A percentile compares a stretch with the other conserved stretches of the same genome.
Evolutionary conservation across 2,888 invertebrate genomes (phyloP).

Genomic region (Drosophila kuntzei): DNA sequence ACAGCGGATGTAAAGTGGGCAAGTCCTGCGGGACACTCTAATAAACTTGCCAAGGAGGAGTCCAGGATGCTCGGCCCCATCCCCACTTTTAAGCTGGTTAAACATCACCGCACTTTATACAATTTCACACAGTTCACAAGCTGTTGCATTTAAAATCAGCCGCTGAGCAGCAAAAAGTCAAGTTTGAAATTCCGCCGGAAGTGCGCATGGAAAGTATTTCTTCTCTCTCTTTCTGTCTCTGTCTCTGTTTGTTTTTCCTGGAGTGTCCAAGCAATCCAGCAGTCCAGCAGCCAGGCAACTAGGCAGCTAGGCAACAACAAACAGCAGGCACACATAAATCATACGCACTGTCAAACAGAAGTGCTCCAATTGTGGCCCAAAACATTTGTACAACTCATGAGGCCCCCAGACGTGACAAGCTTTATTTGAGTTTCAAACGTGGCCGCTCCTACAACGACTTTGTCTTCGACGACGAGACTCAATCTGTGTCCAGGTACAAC

Average conservation of each 20-base stretch:
- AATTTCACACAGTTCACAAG: conserved; percentile 65
- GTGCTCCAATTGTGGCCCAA: conserved; percentile 84
- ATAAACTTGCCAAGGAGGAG: conserved; percentile 62
- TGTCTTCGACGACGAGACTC: conserved; percentile 18
- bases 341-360: conserved; percentile 83
- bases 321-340: conserved; percentile 79
- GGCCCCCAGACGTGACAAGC: conserved; percentile 70
- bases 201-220: conserved; percentile 63
- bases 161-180: conserved; percentile 67
- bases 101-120: conserved; percentile 36
- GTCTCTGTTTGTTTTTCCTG: neutral
- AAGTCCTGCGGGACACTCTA: conserved; percentile 75
- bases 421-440: conserved; percentile 73
- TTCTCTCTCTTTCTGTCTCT: conserved; percentile 1
- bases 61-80: conserved; percentile 9
- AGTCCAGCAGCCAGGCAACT: conserved; percentile 7
- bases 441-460: conserved; percentile 66
- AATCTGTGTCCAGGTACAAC: conserved; percentile 59
- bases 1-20: conserved; percentile 73
- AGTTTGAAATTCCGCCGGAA: conserved; percentile 76
- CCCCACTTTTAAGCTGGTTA: conserved; percentile 25
- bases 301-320: conserved; percentile 18
- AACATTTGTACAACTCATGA: conserved; percentile 79
- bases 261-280: conserved; percentile 7
- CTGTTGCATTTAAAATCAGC: conserved; percentile 63